Evolutionary conservation across 2,888 invertebrate species (phyloP), one percentile per base, ranked within the genome.

Genomic region (Chrysolina haemoptera): DNA sequence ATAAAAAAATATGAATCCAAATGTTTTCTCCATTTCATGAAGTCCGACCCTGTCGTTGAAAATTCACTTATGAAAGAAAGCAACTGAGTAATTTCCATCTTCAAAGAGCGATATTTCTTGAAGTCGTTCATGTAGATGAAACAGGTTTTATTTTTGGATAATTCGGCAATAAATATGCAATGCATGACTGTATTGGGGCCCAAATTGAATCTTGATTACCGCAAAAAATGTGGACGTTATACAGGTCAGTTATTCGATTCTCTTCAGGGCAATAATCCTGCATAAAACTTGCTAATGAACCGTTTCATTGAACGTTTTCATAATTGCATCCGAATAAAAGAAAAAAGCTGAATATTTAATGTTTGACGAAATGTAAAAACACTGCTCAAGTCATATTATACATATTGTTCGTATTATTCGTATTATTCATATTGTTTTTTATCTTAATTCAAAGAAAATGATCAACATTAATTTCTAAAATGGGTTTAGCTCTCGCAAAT

Each of bases 31-130:
- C 4, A 35, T 35, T 46, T 67, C 59, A 71, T 53, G 70, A 22
- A 59, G 59, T 59, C 59, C 27, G 35, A 27, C 16, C 6, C 59
- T 83, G 84, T 84, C 83, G 84, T 84, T 84, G 80, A 83, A 85
- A 85, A 83, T 83, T 82, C 82, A 81, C 83, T 83, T 79, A 76
- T 81, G 75, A 79, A 84, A 82, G 81, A 80, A 81, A 83, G 81
- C 81, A 75, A 77, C 77, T 79, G 74, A n/a, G 79, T 85, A 84
- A 84, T 85, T 83, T 81, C 75, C 73, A 76, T 80, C 78, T 83
- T 85, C 84, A 84, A 84, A 84, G 84, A 81, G 77, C 82, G 20
- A 85, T 85, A 85, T 84, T 83, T 85, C 82, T 84, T 81, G 75
- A 75, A 76, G 75, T 73, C 73, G 78, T 80, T 81, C 79, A 80